Evolutionary conservation across 2,888 invertebrate genomes (phyloP).

Genomic region (Perizoma affinitatum): DNA sequence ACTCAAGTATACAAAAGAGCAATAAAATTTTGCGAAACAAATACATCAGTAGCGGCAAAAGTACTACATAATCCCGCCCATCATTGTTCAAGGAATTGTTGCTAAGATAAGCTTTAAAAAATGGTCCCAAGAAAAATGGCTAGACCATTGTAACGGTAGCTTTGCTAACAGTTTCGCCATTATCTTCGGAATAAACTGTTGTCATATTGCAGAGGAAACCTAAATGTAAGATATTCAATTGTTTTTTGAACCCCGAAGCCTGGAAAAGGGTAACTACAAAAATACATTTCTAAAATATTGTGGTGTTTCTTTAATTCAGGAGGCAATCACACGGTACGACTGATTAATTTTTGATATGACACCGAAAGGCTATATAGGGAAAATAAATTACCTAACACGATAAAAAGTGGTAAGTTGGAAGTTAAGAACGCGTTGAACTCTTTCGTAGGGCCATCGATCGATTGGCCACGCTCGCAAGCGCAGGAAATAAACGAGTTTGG

Average conservation of each 20-base stretch:
- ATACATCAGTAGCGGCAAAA: constrained; percentile 50
- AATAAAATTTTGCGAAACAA: constrained; percentile 35
- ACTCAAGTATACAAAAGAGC: constrained; percentile 30
- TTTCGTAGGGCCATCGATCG: constrained; percentile 74
- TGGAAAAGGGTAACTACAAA: no score
- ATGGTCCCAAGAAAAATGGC: constrained; percentile 24
- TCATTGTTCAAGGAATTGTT: constrained; percentile 58
- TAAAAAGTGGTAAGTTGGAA: constrained; percentile 10
- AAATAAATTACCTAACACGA: not conserved
- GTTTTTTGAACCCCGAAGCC: not conserved
- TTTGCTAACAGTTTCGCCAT: not conserved
- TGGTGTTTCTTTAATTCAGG: no score
- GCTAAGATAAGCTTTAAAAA: constrained; percentile 60
- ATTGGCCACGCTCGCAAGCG: constrained; percentile 61
- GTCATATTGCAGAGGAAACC: not conserved
- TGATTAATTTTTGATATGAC: no score
- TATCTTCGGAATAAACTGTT: not conserved
- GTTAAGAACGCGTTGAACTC: constrained; percentile 68
- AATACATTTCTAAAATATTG: no score
- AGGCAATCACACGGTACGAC: no score
- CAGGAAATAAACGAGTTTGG: constrained; percentile 59
- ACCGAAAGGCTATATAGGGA: no score
- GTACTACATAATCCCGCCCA: constrained; percentile 51
- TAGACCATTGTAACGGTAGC: constrained; percentile 9
- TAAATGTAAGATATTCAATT: not conserved